Evolutionary conservation across 2,113 vertebrate species (phyloP).

Genomic region (Uria aalge): DNA sequence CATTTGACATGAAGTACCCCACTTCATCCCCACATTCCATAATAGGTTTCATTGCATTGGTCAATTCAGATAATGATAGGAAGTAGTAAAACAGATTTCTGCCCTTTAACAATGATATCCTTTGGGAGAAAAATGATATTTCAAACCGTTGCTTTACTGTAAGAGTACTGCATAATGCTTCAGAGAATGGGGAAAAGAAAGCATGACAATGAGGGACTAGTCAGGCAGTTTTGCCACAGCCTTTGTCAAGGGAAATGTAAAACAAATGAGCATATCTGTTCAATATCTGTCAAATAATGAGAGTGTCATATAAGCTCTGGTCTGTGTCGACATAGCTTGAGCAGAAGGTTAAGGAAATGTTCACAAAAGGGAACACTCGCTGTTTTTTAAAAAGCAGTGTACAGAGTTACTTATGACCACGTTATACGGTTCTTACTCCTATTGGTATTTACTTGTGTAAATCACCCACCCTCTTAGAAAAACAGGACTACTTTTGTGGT

Average conservation of each 20-base stretch:
- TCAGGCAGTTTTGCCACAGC: neutral
- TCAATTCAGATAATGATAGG: neutral
- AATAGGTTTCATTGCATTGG: neutral
- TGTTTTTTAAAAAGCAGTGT: neutral
- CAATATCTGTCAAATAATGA: neutral
- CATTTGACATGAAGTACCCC: neutral
- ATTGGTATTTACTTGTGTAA: neutral
- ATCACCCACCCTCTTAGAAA: neutral
- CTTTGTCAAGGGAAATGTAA: conserved; percentile 1
- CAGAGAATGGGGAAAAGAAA: neutral
- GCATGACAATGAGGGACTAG: neutral
- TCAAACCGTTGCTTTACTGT: neutral
- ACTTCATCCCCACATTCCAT: neutral
- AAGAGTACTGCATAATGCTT: neutral
- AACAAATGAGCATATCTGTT: neutral
- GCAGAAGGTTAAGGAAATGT: neutral
- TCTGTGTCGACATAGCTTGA: neutral
- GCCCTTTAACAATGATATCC: neutral
- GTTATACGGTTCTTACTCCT: neutral
- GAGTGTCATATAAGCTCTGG: neutral
- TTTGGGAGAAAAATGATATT: neutral
- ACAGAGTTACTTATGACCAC: neutral
- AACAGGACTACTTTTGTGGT: neutral
- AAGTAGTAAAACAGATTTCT: neutral
- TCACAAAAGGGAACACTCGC: neutral